Evolutionary conservation across 2,888 invertebrate genomes (phyloP).

Genomic region (Eudemis profundana): DNA sequence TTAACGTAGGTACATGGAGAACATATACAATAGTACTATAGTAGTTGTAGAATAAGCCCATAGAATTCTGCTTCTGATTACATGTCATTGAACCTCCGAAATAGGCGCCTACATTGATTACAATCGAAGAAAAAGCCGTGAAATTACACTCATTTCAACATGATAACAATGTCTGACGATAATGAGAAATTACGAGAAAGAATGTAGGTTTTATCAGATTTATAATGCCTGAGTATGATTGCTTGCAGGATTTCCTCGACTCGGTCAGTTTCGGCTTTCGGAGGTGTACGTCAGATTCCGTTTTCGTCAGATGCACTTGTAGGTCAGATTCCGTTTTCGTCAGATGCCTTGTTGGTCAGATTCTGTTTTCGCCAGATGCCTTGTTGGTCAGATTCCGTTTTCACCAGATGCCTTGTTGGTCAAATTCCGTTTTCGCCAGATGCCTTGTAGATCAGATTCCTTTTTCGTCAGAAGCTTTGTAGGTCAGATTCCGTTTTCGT

Average conservation of each 20-base stretch:
- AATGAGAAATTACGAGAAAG: conserved; percentile 15
- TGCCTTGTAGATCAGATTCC: too few relatives aligned
- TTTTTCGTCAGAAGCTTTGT: too few relatives aligned
- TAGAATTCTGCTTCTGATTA: conserved; percentile 4
- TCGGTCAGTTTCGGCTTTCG: conserved; percentile 12
- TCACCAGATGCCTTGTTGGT: too few relatives aligned
- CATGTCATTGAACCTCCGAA: conserved; percentile 26
- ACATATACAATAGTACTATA: background rate
- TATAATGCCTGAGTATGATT: conserved; percentile 8
- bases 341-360: too few relatives aligned
- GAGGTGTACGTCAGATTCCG: too few relatives aligned
- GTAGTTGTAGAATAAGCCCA: background rate
- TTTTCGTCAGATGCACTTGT: too few relatives aligned
- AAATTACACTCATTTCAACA: conserved; percentile 1
- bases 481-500: too few relatives aligned
- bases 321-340: too few relatives aligned
- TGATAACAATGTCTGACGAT: conserved; percentile 21
- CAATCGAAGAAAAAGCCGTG: conserved; percentile 4
- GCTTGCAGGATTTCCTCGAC: conserved; percentile 36
- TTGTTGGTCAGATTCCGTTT: too few relatives aligned
- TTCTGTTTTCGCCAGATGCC: too few relatives aligned
- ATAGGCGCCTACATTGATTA: background rate
- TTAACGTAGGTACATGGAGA: too few relatives aligned
- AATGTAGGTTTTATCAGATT: conserved; percentile 6
- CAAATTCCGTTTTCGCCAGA: too few relatives aligned